A percentile compares a stretch with the other conserved stretches of the same genome.
These are phyloP conservation scores for Pongo abelii DNA, from an alignment of 2,113 vertebrate species.

Conservation along the genomic window DNA sequence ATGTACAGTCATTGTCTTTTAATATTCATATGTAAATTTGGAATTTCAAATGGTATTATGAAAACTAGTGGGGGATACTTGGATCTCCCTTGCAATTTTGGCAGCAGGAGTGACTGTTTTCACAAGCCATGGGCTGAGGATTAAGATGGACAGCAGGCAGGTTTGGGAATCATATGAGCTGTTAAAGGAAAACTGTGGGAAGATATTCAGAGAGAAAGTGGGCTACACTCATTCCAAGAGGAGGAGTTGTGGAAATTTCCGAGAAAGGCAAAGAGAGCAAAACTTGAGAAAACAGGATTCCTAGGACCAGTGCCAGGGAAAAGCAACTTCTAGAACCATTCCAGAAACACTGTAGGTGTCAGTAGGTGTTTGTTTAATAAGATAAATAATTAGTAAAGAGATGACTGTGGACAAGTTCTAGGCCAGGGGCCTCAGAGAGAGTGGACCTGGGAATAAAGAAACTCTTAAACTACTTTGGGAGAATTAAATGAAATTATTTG, in stretches of 20 bases:
- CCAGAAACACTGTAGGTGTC: neutral
- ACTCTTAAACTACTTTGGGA: neutral
- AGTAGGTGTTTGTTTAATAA: neutral
- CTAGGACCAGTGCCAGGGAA: neutral
- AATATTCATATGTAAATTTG: neutral
- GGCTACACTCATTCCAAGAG: neutral
- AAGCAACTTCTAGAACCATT: neutral
- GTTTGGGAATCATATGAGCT: neutral
- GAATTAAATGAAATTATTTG: constrained; percentile 12
- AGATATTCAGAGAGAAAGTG: neutral
- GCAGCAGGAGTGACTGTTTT: neutral
- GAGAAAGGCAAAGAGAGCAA: neutral
- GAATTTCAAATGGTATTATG: neutral
- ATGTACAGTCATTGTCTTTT: neutral
- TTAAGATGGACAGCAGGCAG: neutral
- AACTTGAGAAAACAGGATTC: neutral
- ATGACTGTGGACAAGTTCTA: neutral
- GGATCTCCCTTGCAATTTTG: neutral
- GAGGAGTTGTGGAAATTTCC: neutral
- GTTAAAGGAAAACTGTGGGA: neutral
- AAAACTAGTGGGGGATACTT: neutral
- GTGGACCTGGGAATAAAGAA: neutral
- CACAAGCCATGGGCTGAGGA: neutral
- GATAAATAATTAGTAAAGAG: neutral
- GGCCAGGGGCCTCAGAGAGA: neutral